These are phyloP conservation scores for Falco rusticolus DNA, from an alignment of 2,797 vertebrate genomes.

Conservation along the genomic window DNA sequence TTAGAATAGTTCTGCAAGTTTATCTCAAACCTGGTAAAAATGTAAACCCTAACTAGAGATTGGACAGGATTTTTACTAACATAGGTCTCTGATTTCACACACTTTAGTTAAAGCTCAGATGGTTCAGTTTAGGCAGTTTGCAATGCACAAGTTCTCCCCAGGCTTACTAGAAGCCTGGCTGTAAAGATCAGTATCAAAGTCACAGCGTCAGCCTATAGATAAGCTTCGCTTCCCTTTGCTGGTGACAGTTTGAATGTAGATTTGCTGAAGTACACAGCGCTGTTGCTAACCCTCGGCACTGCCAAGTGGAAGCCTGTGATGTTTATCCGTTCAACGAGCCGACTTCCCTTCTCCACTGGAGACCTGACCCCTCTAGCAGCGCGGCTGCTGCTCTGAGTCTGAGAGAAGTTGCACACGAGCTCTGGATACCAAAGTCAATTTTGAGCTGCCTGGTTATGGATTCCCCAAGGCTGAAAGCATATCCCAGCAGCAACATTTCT, in stretches of 20 bases:
- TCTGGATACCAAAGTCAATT: not conserved
- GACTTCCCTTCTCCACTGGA: not conserved
- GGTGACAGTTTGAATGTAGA: not conserved
- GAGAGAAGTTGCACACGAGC: not conserved
- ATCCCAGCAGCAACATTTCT: constrained; percentile 23
- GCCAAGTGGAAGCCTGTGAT: not conserved
- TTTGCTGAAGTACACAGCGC: not conserved
- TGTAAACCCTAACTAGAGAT: not conserved
- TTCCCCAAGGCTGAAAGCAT: constrained; percentile 3
- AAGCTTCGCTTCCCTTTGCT: constrained; percentile 18
- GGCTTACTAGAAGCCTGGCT: not conserved
- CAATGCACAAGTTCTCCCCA: not conserved
- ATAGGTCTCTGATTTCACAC: not conserved
- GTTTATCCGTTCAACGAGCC: not conserved
- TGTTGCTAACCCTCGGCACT: not conserved
- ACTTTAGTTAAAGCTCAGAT: not conserved
- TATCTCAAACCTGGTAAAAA: constrained; percentile 25
- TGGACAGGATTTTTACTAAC: not conserved
- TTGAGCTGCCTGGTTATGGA: not conserved
- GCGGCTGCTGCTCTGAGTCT: not conserved
- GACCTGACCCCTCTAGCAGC: not conserved
- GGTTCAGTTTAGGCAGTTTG: not conserved
- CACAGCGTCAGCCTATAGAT: not conserved
- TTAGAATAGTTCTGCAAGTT: not conserved
- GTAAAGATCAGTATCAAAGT: constrained; percentile 4